phyloP scores from a whole-genome alignment of 2,113 vertebrate species.

The Coptodon rendalli region DNA sequence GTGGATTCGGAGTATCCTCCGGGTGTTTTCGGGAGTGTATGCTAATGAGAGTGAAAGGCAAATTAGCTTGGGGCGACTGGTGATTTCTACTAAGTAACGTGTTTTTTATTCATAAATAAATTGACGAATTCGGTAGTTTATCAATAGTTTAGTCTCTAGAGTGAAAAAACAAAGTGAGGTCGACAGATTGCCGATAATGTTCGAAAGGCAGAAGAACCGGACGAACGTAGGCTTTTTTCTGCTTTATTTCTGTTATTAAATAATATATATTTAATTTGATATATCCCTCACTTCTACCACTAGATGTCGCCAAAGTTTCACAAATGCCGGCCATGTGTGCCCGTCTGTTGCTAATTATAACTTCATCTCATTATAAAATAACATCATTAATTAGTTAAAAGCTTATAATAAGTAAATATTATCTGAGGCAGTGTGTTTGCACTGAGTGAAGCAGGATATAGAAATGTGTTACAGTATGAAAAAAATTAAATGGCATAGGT shows the following conservation, averaged over 20 bases:
- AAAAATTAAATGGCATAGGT: not conserved
- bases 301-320: not conserved
- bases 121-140: not conserved
- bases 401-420: not conserved
- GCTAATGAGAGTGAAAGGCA: not conserved
- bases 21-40: not conserved
- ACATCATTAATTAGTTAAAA: not conserved
- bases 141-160: not conserved
- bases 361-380: not conserved
- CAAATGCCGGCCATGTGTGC: not conserved
- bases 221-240: not conserved
- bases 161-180: not conserved
- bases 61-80: not conserved
- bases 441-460: not conserved
- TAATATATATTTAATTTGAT: not conserved
- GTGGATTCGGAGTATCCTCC: not conserved
- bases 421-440: rapidly evolving
- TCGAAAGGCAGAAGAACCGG: not conserved
- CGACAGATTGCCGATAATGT: not conserved
- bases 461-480: not conserved
- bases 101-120: not conserved
- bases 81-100: not conserved
- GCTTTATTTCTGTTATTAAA: not conserved
- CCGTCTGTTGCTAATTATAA: not conserved
- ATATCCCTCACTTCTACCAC: not conserved